Evolutionary conservation across 1,140 invertebrate species (phyloP), one percentile per base, ranked within the genome.

Genomic region (Archegozetes longisetosus): DNA sequence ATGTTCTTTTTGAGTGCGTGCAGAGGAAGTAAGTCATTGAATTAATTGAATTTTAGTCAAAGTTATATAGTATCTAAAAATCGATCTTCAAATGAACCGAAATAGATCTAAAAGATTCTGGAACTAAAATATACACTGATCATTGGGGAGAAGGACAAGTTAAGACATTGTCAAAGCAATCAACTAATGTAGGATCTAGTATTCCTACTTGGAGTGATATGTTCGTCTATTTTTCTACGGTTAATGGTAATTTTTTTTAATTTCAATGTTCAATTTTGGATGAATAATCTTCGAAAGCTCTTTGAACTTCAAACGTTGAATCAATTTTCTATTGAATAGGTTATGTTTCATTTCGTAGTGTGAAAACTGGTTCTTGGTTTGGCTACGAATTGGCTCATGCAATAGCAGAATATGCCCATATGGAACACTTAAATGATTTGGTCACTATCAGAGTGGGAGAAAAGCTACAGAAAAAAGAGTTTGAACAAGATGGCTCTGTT

Each of bases 1-100:
- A 49, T 47, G 24, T 58, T 58, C 3, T 51, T 55, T n/a, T 22
- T 57, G 6, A 27, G 40, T 40, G 55, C 55, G 6, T 57, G 57
- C 24, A 27, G 57, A 23, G 57, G 57, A 28, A 27, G 50, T 53
- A 51, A 51, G 50, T n/a, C n/a, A n/a, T n/a, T n/a, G n/a, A n/a
- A n/a, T n/a, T n/a, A n/a, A n/a, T n/a, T n/a, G n/a, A n/a, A n/a
- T n/a, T n/a, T n/a, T n/a, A n/a, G n/a, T n/a, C n/a, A n/a, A n/a
- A n/a, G n/a, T n/a, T n/a, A n/a, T n/a, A n/a, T n/a, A n/a, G n/a
- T n/a, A n/a, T n/a, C n/a, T n/a, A n/a, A n/a, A n/a, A 40, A 40
- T 40, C 17, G 17, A 9, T 40, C 6, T 40, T n/a, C n/a, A 40
- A 40, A 9, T 40, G 6, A 40, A 9, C 6, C 6, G 17, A 9